Percentiles rank a stretch among this genome's conserved stretches.
phyloP scores from a whole-genome alignment of 2,797 vertebrate species.

The Vultur gryphus region DNA sequence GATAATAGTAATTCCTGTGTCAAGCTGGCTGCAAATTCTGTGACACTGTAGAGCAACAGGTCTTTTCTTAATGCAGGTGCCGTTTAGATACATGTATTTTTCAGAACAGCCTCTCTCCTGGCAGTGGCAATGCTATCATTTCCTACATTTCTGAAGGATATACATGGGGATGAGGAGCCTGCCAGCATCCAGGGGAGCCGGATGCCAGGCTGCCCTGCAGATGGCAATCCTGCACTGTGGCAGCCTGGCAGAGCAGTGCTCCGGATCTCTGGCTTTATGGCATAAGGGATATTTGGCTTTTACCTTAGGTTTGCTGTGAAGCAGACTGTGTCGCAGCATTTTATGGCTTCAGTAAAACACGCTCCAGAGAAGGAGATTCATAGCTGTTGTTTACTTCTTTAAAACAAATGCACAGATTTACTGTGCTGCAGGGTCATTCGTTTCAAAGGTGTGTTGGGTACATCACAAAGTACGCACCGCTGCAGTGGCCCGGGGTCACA shows the following conservation, averaged over 20 bases:
- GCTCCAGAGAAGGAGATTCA: neutral
- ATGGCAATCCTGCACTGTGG: neutral
- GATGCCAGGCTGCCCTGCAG: neutral
- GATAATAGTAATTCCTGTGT: neutral
- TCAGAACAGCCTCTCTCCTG: neutral
- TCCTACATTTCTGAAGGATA: neutral
- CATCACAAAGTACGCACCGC: neutral
- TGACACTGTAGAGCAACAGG: neutral
- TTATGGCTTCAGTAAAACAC: neutral
- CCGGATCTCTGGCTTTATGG: neutral
- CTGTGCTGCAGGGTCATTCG: neutral
- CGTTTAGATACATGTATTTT: neutral
- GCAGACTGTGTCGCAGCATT: neutral
- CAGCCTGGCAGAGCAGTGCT: neutral
- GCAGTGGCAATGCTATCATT: neutral
- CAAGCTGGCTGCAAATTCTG: neutral
- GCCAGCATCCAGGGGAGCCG: neutral
- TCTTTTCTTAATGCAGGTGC: neutral
- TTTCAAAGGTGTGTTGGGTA: neutral
- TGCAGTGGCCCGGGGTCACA: neutral
- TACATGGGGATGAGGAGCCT: fast-evolving
- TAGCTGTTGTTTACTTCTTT: neutral
- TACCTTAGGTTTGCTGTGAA: neutral
- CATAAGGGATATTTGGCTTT: neutral
- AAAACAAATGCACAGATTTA: neutral